phyloP scores from a whole-genome alignment of 2,797 vertebrate genomes.

The Pipistrellus pipistrellus region DNA sequence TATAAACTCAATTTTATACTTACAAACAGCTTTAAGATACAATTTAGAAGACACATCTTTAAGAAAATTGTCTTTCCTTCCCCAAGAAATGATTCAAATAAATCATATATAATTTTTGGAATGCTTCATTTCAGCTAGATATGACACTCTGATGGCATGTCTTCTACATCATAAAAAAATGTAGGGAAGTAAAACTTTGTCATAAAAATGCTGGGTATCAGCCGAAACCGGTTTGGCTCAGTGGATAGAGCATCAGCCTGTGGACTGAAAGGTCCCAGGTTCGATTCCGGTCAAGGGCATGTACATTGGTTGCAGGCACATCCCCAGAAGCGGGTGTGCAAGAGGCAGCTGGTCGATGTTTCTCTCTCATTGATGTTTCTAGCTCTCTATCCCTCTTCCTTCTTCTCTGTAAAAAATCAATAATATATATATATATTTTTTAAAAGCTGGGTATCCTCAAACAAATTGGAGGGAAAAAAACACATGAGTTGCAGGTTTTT shows the following conservation, averaged over 20 bases:
- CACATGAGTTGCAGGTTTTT: background rate
- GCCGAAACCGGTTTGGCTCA: too few species aligned
- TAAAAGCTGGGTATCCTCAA: background rate
- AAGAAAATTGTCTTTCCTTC: constrained; percentile 33
- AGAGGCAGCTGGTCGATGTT: too few species aligned
- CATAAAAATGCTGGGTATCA: background rate
- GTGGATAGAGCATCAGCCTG: too few species aligned
- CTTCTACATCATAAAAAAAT: background rate
- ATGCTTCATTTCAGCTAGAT: constrained; percentile 1
- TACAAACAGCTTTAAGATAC: constrained; percentile 59
- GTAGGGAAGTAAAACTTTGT: background rate
- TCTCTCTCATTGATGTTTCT: too few species aligned
- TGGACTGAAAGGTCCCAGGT: too few species aligned
- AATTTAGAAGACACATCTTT: constrained; percentile 47
- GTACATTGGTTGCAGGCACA: too few species aligned
- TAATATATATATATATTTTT: too few species aligned
- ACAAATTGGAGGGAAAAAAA: background rate
- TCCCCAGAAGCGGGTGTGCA: too few species aligned
- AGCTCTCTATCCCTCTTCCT: too few species aligned
- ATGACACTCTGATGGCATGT: background rate
- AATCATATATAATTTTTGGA: background rate
- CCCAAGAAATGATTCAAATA: background rate
- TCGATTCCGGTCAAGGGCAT: too few species aligned
- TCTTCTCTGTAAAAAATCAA: too few species aligned
- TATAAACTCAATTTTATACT: constrained; percentile 74